Conservation (phyloP, 2,113 vertebrate genomes). For the Muntiacus reevesi region DNA sequence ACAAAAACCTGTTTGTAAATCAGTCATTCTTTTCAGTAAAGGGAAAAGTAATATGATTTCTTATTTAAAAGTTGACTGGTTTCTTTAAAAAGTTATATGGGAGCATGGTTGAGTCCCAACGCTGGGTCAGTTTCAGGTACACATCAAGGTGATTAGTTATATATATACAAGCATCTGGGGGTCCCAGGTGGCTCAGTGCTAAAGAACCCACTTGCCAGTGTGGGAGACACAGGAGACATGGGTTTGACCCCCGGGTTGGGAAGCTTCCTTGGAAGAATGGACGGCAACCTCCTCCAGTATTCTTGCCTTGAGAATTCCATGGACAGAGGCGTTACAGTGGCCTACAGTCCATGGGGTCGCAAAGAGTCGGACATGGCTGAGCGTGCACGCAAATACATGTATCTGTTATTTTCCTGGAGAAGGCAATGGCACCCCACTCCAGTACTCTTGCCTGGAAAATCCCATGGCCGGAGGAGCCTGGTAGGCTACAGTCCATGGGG, state of each 20-base stretch:
- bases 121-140: neutral
- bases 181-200: neutral
- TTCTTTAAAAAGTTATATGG: neutral
- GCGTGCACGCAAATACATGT: accelerated
- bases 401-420: no score
- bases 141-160: neutral
- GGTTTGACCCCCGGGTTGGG: neutral
- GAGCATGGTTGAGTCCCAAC: neutral
- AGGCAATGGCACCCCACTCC: no score
- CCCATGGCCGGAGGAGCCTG: no score
- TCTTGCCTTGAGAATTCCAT: neutral
- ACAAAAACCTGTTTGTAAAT: neutral
- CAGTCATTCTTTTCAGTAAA: neutral
- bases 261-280: neutral
- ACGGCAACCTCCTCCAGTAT: neutral
- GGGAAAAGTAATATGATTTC: neutral
- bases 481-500: no score
- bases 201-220: neutral
- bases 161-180: neutral
- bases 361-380: neutral
- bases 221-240: neutral
- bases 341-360: neutral
- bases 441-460: no score
- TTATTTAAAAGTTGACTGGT: neutral
- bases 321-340: neutral